Evolutionary conservation across 2,888 invertebrate species (phyloP), one percentile per base, ranked within the genome.

Genomic region (Synanthedon myopaeformis): DNA sequence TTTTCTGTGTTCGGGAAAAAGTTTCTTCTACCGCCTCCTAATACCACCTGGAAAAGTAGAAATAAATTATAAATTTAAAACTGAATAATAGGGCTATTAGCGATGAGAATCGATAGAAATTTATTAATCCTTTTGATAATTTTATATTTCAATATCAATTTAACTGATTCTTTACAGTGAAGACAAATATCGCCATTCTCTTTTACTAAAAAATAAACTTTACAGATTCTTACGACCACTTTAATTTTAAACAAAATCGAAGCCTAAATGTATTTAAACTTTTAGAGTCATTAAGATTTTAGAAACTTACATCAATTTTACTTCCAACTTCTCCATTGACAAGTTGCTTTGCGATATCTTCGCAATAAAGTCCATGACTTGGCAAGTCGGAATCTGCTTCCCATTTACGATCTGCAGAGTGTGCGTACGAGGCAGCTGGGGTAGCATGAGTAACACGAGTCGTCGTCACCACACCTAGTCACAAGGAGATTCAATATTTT

Each of bases 361-460:
- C 79, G 60, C 94, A 94, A 0, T 76, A 66, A 3, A 75, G 72
- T 0, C 89, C 89, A 61, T 90, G 82, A 51, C 77, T 74, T 0
- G 82, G 78, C 2, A 92, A 70, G 51, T 92, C 90, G 0, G 84
- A 79, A 67, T 94, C 94, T 41, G 88, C 88, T 70, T 94, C 94
- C 94, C 94, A 95, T 53, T 90, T 85, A 13, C 94, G 82, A 60
- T 92, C 89, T 0, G 94, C 91, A 0, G 90, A 88, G 66, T 93
- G 92, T 0, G 94, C 94, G 69, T 93, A 94, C 0, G 91, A 82
- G 0, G 92, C 92, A 0, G 92, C 91, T 0, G 94, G 94, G 0
- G 93, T 92, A 0, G 94, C 95, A 66, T 95, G 94, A 0, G 95
- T 95, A 0, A 95, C 90, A 42, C 94, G 79, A 0, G 94, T 93